Conservation (phyloP, 2,888 invertebrate genomes). For the Lissocephala sabroskyi region DNA sequence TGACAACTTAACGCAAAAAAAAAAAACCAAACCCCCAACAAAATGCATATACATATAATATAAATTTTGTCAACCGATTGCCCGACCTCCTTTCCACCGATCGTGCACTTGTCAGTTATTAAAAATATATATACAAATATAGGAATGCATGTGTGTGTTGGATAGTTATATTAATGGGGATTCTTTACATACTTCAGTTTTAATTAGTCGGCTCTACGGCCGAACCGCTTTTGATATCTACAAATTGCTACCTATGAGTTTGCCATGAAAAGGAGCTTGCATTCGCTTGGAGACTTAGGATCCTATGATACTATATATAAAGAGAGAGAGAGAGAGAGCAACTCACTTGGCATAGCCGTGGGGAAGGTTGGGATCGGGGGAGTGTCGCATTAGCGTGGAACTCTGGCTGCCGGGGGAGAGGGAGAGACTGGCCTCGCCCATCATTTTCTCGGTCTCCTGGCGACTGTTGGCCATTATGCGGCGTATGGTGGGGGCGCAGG, state of each 20-base stretch:
- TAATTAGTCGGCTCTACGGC: no score
- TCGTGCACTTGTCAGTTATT: not conserved
- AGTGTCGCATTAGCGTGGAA: conserved; percentile 67
- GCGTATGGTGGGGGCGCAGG: conserved; percentile 72
- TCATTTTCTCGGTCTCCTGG: conserved; percentile 72
- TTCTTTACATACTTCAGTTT: conserved; percentile 1
- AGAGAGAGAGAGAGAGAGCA: no score
- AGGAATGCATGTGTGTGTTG: not conserved
- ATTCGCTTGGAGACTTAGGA: no score
- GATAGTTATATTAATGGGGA: not conserved
- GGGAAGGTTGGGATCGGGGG: conserved; percentile 66
- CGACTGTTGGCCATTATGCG: conserved; percentile 73
- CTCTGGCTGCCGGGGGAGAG: conserved; percentile 64
- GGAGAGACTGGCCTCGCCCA: conserved; percentile 40
- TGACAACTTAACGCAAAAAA: conserved; percentile 10
- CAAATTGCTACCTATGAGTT: conserved; percentile 10
- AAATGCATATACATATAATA: no score
- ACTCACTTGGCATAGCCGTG: conserved; percentile 69
- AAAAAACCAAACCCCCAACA: not conserved
- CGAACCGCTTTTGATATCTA: conserved; percentile 7
- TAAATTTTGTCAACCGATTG: no score
- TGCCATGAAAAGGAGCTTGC: no score
- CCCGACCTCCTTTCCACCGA: no score
- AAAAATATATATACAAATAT: not conserved
- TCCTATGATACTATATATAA: no score